Conservation (phyloP, 35 echinoderm and acorn worm species). For the Patiria miniata region DNA sequence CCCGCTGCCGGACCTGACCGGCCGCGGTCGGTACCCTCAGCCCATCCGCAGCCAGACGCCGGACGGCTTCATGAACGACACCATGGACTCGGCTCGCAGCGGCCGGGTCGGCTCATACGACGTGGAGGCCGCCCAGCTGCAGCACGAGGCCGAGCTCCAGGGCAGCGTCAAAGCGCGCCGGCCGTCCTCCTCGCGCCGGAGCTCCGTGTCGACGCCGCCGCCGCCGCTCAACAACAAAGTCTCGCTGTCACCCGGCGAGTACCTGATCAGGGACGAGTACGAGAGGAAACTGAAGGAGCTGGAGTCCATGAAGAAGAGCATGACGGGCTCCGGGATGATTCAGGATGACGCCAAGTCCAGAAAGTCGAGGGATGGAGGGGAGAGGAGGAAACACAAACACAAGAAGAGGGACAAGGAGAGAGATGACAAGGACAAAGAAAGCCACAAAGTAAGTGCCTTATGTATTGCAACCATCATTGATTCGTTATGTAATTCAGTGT, state of each 20-base stretch:
- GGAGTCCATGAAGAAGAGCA: constrained; percentile 45
- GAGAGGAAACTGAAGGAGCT: constrained; percentile 80
- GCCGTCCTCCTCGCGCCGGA: constrained; percentile 11
- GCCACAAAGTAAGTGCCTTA: constrained; percentile 29
- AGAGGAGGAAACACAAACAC: constrained; percentile 54
- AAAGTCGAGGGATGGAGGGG: constrained; percentile 32
- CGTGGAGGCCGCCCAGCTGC: neutral
- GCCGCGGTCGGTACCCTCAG: constrained; percentile 19
- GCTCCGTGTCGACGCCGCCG: neutral
- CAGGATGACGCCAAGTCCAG: constrained; percentile 34
- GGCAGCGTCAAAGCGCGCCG: neutral
- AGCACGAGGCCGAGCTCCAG: neutral
- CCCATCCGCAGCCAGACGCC: constrained; percentile 30
- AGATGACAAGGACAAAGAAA: neutral
- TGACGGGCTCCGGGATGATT: neutral
- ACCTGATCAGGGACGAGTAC: constrained; percentile 57
- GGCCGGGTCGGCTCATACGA: constrained; percentile 30
- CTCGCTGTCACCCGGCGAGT: constrained; percentile 67
- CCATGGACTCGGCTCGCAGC: constrained; percentile 21
- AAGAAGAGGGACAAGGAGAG: constrained; percentile 27
- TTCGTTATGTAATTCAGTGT: too few species aligned
- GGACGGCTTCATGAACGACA: neutral
- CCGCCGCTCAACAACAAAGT: constrained; percentile 13
- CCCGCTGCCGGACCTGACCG: constrained; percentile 24
- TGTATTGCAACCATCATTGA: neutral